phyloP scores from a whole-genome alignment of 2,888 invertebrate species.

The Heliconius charithonia region DNA sequence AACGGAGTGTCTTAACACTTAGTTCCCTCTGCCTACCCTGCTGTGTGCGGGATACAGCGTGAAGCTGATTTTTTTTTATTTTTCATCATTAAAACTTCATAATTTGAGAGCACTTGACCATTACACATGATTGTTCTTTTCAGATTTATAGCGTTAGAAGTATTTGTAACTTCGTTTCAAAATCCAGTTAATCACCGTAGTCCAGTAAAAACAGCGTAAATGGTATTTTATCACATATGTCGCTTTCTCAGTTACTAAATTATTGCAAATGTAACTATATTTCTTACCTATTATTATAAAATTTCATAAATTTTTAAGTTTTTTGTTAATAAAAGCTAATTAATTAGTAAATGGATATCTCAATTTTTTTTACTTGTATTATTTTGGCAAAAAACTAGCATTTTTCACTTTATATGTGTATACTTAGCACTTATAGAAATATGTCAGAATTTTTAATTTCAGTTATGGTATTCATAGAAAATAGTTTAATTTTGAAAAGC shows the following conservation, averaged over 20 bases:
- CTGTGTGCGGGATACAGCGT: no score
- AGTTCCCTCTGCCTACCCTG: no score
- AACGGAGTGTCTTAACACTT: no score
- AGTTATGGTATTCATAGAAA: not conserved
- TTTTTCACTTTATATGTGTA: no score
- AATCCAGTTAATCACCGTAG: constrained; percentile 1
- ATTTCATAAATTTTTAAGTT: no score
- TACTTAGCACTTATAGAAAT: no score
- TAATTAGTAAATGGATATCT: no score
- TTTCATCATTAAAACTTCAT: not conserved
- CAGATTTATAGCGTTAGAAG: constrained; percentile 1
- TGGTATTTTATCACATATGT: not conserved
- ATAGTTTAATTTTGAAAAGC: not conserved
- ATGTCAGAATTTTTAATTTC: no score
- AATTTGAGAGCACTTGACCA: not conserved
- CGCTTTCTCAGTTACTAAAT: not conserved
- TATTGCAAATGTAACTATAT: not conserved
- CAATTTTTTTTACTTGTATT: no score
- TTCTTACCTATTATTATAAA: not conserved
- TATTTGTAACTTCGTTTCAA: constrained; percentile 3
- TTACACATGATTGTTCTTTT: not conserved
- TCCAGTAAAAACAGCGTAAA: constrained; percentile 4
- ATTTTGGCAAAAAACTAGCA: no score
- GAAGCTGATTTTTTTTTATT: no score
- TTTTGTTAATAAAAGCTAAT: no score